Base-by-base conservation (phyloP, 2,888 invertebrate species). In the Aelia acuminata region DNA sequence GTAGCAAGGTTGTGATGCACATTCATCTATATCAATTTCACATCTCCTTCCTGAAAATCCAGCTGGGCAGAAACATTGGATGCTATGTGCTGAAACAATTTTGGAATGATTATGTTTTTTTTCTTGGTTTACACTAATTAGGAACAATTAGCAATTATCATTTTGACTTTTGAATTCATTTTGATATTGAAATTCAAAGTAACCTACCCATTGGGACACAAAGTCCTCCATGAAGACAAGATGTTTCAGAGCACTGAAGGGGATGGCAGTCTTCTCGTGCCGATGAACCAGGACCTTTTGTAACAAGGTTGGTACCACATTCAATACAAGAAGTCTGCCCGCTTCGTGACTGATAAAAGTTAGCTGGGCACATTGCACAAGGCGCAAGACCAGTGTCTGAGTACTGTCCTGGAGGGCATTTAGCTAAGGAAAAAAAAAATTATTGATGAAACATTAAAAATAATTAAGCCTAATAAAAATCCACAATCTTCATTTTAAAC, bases 21-120 rank as follows among this genome's bases (percentile, higher is more conserved):
- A 99, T 92, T 98, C 98, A 91, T 98, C 97, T 85, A 98, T 97
- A 91, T 99, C 99, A 90, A 97, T 95, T 93, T 99, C 98, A 92
- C 98, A 99, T 89, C 97, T 95, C 89, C 96, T 94, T 88, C 98
- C 98, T 0, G 97, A 97, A 93, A 98, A 98, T 88, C 98, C 98
- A 91, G 98, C 98, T 0, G 98, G 98, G 91, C 98, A 98, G 93
- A 97, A 97, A 92, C 98, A 98, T 92, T 97, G 97, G 84, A 97
- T 94, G 87, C 96, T 96, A 91, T 98, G 98, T 70, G 97, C 93
- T 91, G 90, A 75, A 91, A 90, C 35, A 35, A 70, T 31, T 7
- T 20, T 35, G 18, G 5, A 70, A 70, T 20, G 8, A 70, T 70
- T 70, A 57, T 26, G 13, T 7, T 43, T 50, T 88, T 18, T 48